Base-by-base conservation (phyloP, 2,113 vertebrate species). In the Syngnathus floridae region DNA sequence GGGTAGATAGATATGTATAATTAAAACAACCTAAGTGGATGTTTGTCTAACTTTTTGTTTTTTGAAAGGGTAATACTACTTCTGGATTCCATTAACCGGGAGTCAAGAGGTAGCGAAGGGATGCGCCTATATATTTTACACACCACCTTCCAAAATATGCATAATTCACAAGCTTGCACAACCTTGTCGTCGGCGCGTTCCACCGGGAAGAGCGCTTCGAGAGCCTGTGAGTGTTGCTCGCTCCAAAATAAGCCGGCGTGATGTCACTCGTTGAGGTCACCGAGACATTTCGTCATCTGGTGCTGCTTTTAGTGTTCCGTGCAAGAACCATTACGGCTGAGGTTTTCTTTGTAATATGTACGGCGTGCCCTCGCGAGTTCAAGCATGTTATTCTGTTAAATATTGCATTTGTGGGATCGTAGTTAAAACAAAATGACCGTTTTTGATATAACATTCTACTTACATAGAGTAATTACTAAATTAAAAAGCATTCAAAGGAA, bases 21-120 rank as follows among this genome's bases (percentile, higher is more conserved):
- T 90, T 89, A 82, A 89, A 89, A 84, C 69, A 72, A 70, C 54
- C 77, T 77, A 85, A 88, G 86, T 88, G 86, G 85, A 63, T 72
- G 43, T 75, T 66, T 64, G 67, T 62, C 63, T 72, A 59, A 59
- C 71, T 59, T 55, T 71, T 72, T 69, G 72, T 72, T 72, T 38
- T 49, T 56, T 35, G 6, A 61, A 21, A 41, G 38, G 60, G 40
- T 60, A 36, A 54, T 66, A 55, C 64, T 75, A 69, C 49, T 65
- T 74, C 65, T 37, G 59, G 26, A n/a, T 74, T 31, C 74, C 71
- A 82, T 87, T 65, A 77, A 75, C 72, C 65, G 55, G 16, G 9
- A 69, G 58, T 37, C 64, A 66, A 36, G 56, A 68, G 45, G n/a
- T 46, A 40, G 63, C 68, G 54, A 12, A 67, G 58, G 36, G 11